Evolutionary conservation across 92 coral and sea anemone species (phyloP).

Genomic region (Parazoanthus swiftii): DNA sequence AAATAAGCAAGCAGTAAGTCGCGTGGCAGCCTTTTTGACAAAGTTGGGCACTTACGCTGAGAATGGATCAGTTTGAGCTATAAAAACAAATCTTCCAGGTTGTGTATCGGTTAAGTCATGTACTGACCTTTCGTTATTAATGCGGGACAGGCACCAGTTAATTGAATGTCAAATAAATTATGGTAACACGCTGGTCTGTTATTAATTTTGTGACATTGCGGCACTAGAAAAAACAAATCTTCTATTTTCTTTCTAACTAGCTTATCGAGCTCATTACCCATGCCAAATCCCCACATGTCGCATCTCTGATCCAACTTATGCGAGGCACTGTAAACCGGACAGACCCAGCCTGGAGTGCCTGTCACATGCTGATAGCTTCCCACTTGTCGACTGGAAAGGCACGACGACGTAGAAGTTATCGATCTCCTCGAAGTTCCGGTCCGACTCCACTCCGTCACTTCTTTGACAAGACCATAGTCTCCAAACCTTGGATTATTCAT

Average conservation of each 20-base stretch:
- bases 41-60: too few relatives aligned
- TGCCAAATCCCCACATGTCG: conserved; percentile 38
- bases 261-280: conserved; percentile 6
- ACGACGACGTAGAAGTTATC: neutral
- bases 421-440: conserved; percentile 17
- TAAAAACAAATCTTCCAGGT: too few relatives aligned
- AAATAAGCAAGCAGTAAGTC: too few relatives aligned
- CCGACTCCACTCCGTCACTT: conserved; percentile 19
- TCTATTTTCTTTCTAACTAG: neutral
- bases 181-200: too few relatives aligned
- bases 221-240: neutral
- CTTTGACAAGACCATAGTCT: conserved; percentile 34
- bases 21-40: too few relatives aligned
- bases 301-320: conserved; percentile 12
- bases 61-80: too few relatives aligned
- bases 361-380: conserved; percentile 16
- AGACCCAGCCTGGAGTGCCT: conserved; percentile 40
- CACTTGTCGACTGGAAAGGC: conserved; percentile 7
- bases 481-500: conserved; percentile 32
- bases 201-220: neutral
- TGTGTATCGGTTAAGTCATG: too few relatives aligned
- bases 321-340: conserved; percentile 15
- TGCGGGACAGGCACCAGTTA: too few relatives aligned
- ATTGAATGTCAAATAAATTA: too few relatives aligned
- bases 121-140: too few relatives aligned